phyloP scores from a whole-genome alignment of 2,113 vertebrate species.

The Anhinga anhinga region DNA sequence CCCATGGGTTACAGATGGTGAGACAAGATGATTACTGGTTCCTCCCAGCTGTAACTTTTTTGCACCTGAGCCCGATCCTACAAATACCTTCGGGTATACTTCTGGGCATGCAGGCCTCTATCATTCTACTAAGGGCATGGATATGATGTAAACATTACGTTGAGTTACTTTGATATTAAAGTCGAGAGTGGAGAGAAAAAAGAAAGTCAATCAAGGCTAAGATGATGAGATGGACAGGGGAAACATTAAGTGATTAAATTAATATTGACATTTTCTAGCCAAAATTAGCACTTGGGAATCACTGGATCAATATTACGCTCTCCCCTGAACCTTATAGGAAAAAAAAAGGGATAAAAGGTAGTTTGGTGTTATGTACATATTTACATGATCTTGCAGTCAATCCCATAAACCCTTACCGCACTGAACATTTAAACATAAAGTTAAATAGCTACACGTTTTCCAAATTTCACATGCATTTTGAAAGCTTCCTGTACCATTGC shows the following conservation, averaged over 20 bases:
- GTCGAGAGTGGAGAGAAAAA: neutral
- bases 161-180: neutral
- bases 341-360: neutral
- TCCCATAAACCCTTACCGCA: neutral
- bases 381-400: neutral
- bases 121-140: neutral
- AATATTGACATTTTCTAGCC: neutral
- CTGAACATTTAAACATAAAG: neutral
- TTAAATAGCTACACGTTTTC: neutral
- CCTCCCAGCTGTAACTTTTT: neutral
- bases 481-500: neutral
- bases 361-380: neutral
- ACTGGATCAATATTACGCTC: neutral
- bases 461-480: neutral
- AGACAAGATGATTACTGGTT: neutral
- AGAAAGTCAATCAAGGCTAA: neutral
- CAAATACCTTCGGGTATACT: neutral
- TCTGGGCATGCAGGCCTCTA: neutral
- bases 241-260: neutral
- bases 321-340: neutral
- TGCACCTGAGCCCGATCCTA: neutral
- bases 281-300: neutral
- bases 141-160: neutral
- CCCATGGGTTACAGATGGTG: neutral
- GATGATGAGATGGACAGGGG: neutral